Evolutionary conservation across 2,113 vertebrate species (phyloP).

Genomic region (Mandrillus leucophaeus): DNA sequence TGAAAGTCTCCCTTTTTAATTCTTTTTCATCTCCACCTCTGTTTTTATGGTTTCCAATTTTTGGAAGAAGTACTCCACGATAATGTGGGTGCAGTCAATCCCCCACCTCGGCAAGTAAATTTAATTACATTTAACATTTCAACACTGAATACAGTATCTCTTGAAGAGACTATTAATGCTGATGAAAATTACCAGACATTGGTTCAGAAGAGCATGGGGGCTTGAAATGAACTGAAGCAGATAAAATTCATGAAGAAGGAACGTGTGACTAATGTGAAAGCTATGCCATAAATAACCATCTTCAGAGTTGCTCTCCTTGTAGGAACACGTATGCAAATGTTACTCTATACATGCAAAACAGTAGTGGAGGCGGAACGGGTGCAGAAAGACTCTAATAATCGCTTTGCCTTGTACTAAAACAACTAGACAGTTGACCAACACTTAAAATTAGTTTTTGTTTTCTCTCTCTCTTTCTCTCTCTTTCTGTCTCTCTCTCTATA

Average conservation of each 20-base stretch:
- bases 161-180: conserved; percentile 36
- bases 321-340: not conserved
- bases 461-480: no score
- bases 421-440: conserved; percentile 41
- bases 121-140: conserved; percentile 55
- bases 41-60: not conserved
- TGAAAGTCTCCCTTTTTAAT: not conserved
- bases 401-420: not conserved
- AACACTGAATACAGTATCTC: conserved; percentile 40
- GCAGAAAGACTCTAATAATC: not conserved
- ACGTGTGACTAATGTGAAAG: not conserved
- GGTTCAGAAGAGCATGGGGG: not conserved
- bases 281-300: not conserved
- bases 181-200: conserved; percentile 58
- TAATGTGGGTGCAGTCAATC: not conserved
- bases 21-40: not conserved
- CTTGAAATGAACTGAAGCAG: conserved; percentile 49
- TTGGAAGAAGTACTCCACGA: not conserved
- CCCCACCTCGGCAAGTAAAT: not conserved
- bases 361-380: not conserved
- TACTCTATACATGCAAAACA: not conserved
- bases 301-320: not conserved
- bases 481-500: no score
- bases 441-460: not conserved
- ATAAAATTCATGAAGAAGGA: conserved; percentile 25